Base-by-base conservation (phyloP, 2,797 vertebrate genomes). In the Malurus splendens region DNA sequence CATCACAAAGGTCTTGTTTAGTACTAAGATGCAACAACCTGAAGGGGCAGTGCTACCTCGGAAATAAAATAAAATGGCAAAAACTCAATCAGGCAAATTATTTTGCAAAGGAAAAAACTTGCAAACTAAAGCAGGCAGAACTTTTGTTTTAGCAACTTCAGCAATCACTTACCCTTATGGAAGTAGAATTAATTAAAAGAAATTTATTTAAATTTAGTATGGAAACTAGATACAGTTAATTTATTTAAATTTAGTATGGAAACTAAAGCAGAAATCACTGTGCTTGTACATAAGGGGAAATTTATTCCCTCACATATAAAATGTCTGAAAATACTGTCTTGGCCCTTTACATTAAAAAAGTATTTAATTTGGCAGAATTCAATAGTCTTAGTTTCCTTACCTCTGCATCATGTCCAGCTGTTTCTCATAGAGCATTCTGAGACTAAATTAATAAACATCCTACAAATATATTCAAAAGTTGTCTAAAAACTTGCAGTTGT, bases 301-400 rank as follows among this genome's bases (percentile, higher is more conserved):
- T 20, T 36, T 0, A 59, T 44, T 76, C 18, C 57, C 76, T 87
- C 23, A 45, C 50, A 90, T 87, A 78, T n/a, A 55, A 42, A 79
- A 64, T 9, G 4, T 8, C 28, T 14, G 30, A 60, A 27, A 82
- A 79, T 79, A 70, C 55, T 7, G 14, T 13, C 38, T 57, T 72
- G 62, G 12, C 56, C 65, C 81, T 72, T 51, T 48, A 52, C 38
- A 70, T 47, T 70, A 51, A 79, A 61, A 20, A 72, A 28, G 22
- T 41, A 86, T 30, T 68, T 66, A 19, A 70, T 86, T 73, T 84
- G 48, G 38, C 47, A 86, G 51, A 18, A 81, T 72, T 92, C 72
- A 61, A 38, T 36, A 71, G 32, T 32, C 27, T 33, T 67, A 36
- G 8, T 74, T 86, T 85, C 56, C 73, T 87, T 60, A 87, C 82